Base-by-base conservation (phyloP, 2,888 invertebrate species). In the Gnatocerus cornutus region DNA sequence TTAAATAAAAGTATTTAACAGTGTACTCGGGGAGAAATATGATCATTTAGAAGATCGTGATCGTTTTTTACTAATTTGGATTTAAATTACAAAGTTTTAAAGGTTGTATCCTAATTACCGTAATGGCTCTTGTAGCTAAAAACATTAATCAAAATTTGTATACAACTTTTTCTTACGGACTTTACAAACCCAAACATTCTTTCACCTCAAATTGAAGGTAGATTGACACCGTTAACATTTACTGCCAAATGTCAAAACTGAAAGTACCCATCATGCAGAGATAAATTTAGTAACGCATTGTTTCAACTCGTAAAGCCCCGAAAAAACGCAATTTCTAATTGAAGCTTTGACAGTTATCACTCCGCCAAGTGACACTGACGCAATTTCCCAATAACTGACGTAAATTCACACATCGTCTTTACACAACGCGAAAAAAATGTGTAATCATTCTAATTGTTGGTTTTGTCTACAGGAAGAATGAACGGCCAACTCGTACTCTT, bases 401-500 rank as follows among this genome's bases (percentile, higher is more conserved):
- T 27, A 46, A 59, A 46, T 59, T 59, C 33, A 14, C 59, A 59
- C 59, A 16, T 59, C 45, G 48, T 50, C 50, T 29, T 50, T 27
- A 50, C 16, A 30, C 50, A 27, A 14, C 13, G 1, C 7, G n/a
- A 50, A 50, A 30, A 50, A n/a, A 8, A 43, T 43, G 14, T 16
- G 16, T 46, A 16, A 46, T 50, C 3, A 37, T 53, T 13, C 14
- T 53, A 30, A 27, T 37, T 27, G 14, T 81, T 79, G 74, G 83
- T 83, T 73, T 84, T 84, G 69, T 85, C 56, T 52, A 76, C 80
- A 77, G 77, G 72, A 71, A 73, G 73, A 83, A 82, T 27, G 86
- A 84, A 72, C 85, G 85, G 76, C 84, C 86, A 76, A 84, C 82
- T 78, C 81, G 81, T 69, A 84, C 82, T 74, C 83, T 77, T 74